Base-by-base conservation (phyloP, 2,888 invertebrate genomes). In the Eueremaeus valkanovi region DNA sequence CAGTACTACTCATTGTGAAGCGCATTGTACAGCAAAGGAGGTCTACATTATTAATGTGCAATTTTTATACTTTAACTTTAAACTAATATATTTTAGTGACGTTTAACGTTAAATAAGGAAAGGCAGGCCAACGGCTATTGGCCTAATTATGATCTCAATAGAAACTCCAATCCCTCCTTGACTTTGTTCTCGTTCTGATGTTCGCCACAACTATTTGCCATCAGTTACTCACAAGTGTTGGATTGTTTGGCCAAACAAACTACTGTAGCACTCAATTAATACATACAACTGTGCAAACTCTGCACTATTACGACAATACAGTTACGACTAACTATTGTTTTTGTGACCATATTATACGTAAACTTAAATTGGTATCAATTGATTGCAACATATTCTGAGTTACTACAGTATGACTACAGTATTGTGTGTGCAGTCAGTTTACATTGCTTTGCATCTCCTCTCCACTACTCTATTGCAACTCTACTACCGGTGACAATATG, bases 71-170 rank as follows among this genome's bases (percentile, higher is more conserved):
- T 66, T 61, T 16, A 58, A 29, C 3, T 51, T 51, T 9, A 66
- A 66, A 66, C 33, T 66, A 33, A 66, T 18, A 36, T 66, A 66
- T 66, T 66, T 66, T 36, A 40, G 31, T 61, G 61, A 61, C 61
- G 61, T 61, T 61, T 61, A 29, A 61, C 61, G 27, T 61, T 11
- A 29, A 29, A 31, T 29, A 11, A 61, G 16, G 8, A 31, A 29
- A 61, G 61, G 61, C 61, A 61, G 61, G 61, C 29, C 61, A 31
- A 29, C 31, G 61, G 61, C 61, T n/a, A 61, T 61, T 61, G 61
- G 61, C 61, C 61, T 61, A 61, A 61, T 61, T 61, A 61, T 29
- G 16, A 29, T 61, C 61, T 61, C 24, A 61, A 61, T 61, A 9
- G 29, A 16, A 6, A 5, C 61, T 29, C 61, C 27, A 31, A 29